A percentile compares a stretch with the other conserved stretches of the same genome.
phyloP scores from a whole-genome alignment of 2,888 invertebrate genomes.

The Melanophora roralis region DNA sequence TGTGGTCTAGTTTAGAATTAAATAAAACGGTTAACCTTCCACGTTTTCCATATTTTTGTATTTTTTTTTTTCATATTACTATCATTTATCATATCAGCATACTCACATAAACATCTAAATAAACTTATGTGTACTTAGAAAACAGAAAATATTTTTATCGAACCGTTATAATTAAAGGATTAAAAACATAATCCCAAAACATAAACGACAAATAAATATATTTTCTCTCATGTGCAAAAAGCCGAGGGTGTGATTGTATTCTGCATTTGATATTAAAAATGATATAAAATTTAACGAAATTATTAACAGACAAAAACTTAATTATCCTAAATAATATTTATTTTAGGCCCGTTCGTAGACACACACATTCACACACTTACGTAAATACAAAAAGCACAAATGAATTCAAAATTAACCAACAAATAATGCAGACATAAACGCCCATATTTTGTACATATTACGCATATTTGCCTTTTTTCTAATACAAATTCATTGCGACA shows the following conservation, averaged over 20 bases:
- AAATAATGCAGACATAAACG: constrained; percentile 20
- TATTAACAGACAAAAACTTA: constrained; percentile 58
- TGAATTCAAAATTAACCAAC: not conserved
- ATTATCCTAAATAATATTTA: constrained; percentile 58
- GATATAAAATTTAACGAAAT: constrained; percentile 40
- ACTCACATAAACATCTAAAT: not conserved
- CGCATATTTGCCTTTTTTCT: constrained; percentile 34
- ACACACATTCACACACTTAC: not conserved
- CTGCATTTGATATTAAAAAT: not conserved
- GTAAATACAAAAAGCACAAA: too few relatives aligned
- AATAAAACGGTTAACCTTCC: too few relatives aligned
- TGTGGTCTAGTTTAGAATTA: too few relatives aligned
- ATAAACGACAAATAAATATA: not conserved
- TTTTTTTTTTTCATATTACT: too few relatives aligned
- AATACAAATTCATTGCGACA: constrained; percentile 55
- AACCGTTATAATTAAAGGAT: constrained; percentile 45
- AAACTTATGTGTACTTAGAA: constrained; percentile 2
- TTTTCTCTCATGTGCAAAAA: not conserved
- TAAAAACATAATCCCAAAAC: constrained; percentile 38
- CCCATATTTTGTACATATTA: constrained; percentile 25
- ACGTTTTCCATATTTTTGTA: too few relatives aligned
- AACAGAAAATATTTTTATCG: constrained; percentile 8
- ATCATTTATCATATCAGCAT: not conserved
- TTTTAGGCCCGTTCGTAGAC: constrained; percentile 18
- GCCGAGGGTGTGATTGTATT: not conserved